These are phyloP conservation scores for Latrodectus elegans DNA, from an alignment of 2,888 invertebrate species.

Conservation along the genomic window DNA sequence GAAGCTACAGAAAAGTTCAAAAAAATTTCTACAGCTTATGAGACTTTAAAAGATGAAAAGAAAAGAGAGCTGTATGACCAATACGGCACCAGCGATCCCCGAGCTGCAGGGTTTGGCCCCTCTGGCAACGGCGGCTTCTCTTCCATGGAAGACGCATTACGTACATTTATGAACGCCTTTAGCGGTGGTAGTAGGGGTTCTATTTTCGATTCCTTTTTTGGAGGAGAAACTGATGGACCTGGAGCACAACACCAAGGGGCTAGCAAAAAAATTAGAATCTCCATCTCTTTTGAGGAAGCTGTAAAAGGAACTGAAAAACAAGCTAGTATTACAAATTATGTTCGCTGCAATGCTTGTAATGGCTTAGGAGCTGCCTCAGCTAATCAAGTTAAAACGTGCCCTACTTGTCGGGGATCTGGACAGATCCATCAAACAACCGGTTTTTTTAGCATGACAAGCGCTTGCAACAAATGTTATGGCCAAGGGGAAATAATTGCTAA, in stretches of 20 bases:
- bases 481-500: not conserved
- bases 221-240: not conserved
- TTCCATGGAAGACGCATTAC: not conserved
- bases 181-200: not conserved
- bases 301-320: too few species aligned
- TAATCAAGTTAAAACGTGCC: too few species aligned
- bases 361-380: too few species aligned
- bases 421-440: too few species aligned
- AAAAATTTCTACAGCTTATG: not conserved
- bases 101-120: not conserved
- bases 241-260: not conserved
- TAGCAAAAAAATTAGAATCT: not conserved
- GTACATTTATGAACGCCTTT: not conserved
- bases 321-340: too few species aligned
- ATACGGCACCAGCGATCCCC: not conserved
- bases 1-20: conserved; percentile 5
- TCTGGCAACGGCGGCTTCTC: not conserved
- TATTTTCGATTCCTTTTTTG: conserved; percentile 1
- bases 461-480: not conserved
- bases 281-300: too few species aligned
- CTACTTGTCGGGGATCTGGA: too few species aligned
- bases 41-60: not conserved
- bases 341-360: too few species aligned
- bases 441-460: too few species aligned
- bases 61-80: not conserved